Conservation (phyloP, 2,888 invertebrate genomes). For the Callyntrura sp. region DNA sequence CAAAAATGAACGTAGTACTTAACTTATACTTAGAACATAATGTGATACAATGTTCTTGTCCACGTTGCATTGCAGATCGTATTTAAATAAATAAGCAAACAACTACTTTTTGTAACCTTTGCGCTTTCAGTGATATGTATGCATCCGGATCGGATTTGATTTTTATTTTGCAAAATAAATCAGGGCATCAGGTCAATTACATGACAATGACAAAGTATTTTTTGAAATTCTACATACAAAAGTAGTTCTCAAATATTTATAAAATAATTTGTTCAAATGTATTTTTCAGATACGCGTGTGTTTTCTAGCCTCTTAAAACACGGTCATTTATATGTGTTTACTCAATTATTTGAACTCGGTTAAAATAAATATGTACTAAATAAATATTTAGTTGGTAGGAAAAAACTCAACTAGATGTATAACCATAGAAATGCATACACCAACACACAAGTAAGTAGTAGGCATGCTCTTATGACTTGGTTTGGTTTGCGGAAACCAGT, state of each 20-base stretch:
- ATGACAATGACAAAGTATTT: neutral
- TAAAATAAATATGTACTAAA: too few species aligned
- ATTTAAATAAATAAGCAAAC: neutral
- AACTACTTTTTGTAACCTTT: neutral
- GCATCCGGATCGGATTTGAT: neutral
- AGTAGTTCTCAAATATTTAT: too few species aligned
- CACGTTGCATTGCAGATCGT: too few species aligned
- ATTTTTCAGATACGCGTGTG: neutral
- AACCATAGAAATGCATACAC: neutral
- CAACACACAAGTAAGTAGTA: neutral
- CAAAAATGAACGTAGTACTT: neutral
- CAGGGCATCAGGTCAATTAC: conserved; percentile 18
- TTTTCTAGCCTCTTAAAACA: neutral
- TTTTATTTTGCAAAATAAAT: conserved; percentile 14
- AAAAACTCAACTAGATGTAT: neutral
- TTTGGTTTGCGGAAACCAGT: conserved; percentile 59
- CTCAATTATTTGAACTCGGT: too few species aligned
- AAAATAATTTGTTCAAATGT: neutral
- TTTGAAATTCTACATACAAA: neutral
- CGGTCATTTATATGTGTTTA: neutral
- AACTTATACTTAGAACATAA: neutral
- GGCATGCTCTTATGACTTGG: neutral
- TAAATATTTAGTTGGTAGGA: too few species aligned
- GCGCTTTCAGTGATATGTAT: neutral
- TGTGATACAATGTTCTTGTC: too few species aligned